Base-by-base conservation (phyloP, 2,888 invertebrate species). In the Trichacis sp. region DNA sequence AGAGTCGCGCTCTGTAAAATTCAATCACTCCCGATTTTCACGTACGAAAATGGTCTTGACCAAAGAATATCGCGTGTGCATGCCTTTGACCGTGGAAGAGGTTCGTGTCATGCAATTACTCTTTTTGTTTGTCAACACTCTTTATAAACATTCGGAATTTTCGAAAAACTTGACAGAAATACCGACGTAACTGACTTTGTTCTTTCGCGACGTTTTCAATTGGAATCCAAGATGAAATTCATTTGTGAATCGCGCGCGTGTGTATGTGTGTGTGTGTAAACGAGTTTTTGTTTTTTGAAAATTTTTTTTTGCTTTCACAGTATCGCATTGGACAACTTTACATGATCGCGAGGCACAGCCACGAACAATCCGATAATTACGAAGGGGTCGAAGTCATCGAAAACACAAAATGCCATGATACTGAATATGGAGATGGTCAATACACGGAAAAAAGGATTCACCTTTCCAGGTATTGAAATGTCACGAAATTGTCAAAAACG, bases 331-430 rank as follows among this genome's bases (percentile, higher is more conserved):
- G 96, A 0, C 96, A 97, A 83, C 87, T 96, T 62, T 96, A 96
- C 84, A 97, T 96, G 96, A 96, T 96, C 77, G 95, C 96, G 1
- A 89, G 96, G 50, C 96, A 97, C 81, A 96, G 96, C 82, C 90
- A 92, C 76, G 96, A 96, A 79, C 95, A 97, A 80, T 95, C 95
- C 0, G 92, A 92, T 69, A 91, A 92, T 65, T 95, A 95, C 0
- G 95, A 96, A 85, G 96, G 96, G 1, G 96, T 96, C 0, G 96
- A 96, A 83, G 95, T 96, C 0, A 89, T 96, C 6, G 92, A 92
- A 63, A 96, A 96, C 83, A 89, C 90, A 66, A 89, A 92, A 62
- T 92, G 93, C 76, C 89, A 89, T 67, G 93, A 96, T 86, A 89
- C 91, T 19, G 86, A 88, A 8, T 91, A 95, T 81, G 96, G 96